Evolutionary conservation across 2,888 invertebrate genomes (phyloP), one percentile per base, ranked within the genome.

Genomic region (Dryococelus australis): DNA sequence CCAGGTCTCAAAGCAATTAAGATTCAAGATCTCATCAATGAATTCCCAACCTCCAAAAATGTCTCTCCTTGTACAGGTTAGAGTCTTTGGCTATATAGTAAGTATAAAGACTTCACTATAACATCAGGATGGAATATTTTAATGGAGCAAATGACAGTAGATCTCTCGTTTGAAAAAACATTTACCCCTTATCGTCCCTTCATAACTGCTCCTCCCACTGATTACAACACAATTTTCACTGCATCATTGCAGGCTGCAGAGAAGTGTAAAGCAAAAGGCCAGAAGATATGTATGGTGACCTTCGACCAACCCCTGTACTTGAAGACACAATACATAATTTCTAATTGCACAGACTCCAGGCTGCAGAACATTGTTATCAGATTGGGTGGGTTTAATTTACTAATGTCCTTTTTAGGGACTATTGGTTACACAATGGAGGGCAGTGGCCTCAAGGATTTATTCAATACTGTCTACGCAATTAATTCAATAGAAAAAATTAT

Each of bases 241-340:
- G 88, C 87, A 86, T 27, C 89, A 5, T 80, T 84, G 79, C 83
- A 80, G 87, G 90, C 90, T 53, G 88, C 89, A 79, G 88, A 90
- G 86, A 88, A 89, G 86, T 84, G 89, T 51, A 89, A 90, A 87
- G 53, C 85, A 43, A 84, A 87, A 13, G 84, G 88, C 65, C 89
- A 90, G 84, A 89, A 90, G 85, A 86, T 86, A 10, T 90, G 90
- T 87, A 88, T 91, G 16, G 89, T 91, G 16, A 91, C 91, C 84
- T 91, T 91, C 87, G 91, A 81, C 88, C 91, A 91, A 79, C 92
- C 91, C 8, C 88, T 91, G 26, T 91, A 90, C 87, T 86, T 84
- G 6, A 91, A 91, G 90, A 91, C 91, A 86, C 88, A 90, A 85
- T 91, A 91, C 88, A 91, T 91, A 24, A 89, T 90, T 24, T 88